phyloP scores from a whole-genome alignment of 1,140 invertebrate genomes.

The Eueides isabella region DNA sequence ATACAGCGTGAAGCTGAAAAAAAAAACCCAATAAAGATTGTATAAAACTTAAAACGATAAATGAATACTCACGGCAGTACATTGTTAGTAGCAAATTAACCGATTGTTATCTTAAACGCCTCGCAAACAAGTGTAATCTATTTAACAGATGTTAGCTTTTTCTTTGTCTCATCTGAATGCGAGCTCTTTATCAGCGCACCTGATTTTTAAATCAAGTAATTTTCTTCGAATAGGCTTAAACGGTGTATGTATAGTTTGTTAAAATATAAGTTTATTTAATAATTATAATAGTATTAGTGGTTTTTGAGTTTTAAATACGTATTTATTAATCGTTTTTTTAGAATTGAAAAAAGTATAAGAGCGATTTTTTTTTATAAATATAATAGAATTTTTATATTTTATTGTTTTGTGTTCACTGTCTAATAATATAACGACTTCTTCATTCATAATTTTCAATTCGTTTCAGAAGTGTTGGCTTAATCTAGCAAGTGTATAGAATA shows the following conservation, averaged over 20 bases:
- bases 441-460: too few relatives aligned
- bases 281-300: background rate
- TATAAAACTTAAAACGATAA: background rate
- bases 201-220: background rate
- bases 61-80: background rate
- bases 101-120: background rate
- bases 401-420: too few relatives aligned
- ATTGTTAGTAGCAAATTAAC: background rate
- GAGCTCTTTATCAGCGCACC: background rate
- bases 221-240: conserved; percentile 2
- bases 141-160: background rate
- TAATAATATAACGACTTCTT: too few relatives aligned
- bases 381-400: too few relatives aligned
- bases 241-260: background rate
- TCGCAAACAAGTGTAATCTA: background rate
- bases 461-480: too few relatives aligned
- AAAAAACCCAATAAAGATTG: background rate
- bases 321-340: too few relatives aligned
- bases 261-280: background rate
- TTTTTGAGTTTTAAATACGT: too few relatives aligned
- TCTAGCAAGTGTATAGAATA: too few relatives aligned
- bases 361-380: too few relatives aligned
- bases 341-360: too few relatives aligned
- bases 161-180: background rate
- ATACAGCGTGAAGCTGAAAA: too few relatives aligned